These are phyloP conservation scores for Laothoe populi DNA, from an alignment of 2,888 invertebrate species.

Conservation along the genomic window DNA sequence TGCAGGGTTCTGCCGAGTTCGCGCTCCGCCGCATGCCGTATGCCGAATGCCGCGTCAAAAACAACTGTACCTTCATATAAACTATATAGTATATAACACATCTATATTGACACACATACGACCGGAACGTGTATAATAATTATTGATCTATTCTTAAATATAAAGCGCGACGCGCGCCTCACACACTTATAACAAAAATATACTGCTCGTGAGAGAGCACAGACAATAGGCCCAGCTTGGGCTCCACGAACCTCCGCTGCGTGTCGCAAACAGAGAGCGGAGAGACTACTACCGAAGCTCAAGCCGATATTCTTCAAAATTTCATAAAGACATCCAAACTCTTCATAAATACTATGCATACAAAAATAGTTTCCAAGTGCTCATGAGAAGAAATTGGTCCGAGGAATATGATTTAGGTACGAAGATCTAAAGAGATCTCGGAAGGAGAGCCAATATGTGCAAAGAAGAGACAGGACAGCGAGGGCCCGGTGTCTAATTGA, in stretches of 20 bases:
- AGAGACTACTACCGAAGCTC: slow-evolving; percentile 41
- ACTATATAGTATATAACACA: slow-evolving; percentile 47
- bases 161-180: neutral
- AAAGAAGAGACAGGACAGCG: slow-evolving; percentile 23
- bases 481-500: slow-evolving; percentile 73
- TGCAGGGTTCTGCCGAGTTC: slow-evolving; percentile 27
- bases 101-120: slow-evolving; percentile 40
- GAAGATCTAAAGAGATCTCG: slow-evolving; percentile 32
- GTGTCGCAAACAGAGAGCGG: neutral
- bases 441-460: slow-evolving; percentile 19
- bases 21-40: slow-evolving; percentile 14
- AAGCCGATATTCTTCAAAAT: slow-evolving; percentile 45
- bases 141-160: neutral
- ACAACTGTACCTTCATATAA: slow-evolving; percentile 11
- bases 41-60: neutral
- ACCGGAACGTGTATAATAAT: slow-evolving; percentile 3
- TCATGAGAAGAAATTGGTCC: slow-evolving; percentile 42
- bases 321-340: slow-evolving; percentile 50
- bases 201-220: neutral
- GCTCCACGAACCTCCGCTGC: neutral
- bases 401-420: slow-evolving; percentile 33
- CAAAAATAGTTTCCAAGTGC: slow-evolving; percentile 49
- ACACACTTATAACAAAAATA: slow-evolving; percentile 14
- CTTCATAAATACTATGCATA: slow-evolving; percentile 38
- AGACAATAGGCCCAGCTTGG: neutral